A percentile compares a stretch with the other conserved stretches of the same genome.
These are phyloP conservation scores for Drosophila melanica DNA, from an alignment of 1,140 invertebrate species.

Conservation along the genomic window DNA sequence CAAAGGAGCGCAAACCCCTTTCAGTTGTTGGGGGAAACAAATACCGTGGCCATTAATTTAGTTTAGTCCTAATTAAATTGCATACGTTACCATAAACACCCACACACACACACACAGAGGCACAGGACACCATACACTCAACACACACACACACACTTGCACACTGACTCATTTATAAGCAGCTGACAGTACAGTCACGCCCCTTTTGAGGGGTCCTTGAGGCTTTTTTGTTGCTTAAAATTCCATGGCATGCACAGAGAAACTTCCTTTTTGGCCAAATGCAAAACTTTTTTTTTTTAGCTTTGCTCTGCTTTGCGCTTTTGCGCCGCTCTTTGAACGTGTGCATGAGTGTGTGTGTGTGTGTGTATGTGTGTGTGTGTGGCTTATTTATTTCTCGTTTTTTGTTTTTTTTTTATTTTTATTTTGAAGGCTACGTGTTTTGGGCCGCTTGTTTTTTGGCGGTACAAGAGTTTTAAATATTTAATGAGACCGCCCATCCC, in stretches of 20 bases:
- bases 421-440: conserved; percentile 33
- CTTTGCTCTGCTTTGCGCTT: conserved; percentile 20
- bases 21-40: conserved; percentile 45
- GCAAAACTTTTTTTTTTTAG: conserved; percentile 42
- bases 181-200: conserved; percentile 44
- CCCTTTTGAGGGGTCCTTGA: conserved; percentile 40
- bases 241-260: conserved; percentile 42
- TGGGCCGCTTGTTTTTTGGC: conserved; percentile 33
- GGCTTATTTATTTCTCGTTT: conserved; percentile 21
- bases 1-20: conserved; percentile 32
- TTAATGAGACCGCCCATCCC: conserved; percentile 48
- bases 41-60: conserved; percentile 62
- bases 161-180: conserved; percentile 53
- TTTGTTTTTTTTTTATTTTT: conserved; percentile 23
- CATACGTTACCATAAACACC: conserved; percentile 53
- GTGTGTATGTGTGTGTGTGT: neutral
- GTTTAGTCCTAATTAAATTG: conserved; percentile 70
- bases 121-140: conserved; percentile 2
- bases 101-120: conserved; percentile 16
- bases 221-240: conserved; percentile 35
- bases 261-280: conserved; percentile 46
- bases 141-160: conserved; percentile 13
- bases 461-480: conserved; percentile 62
- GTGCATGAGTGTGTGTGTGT: neutral
- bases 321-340: conserved; percentile 6